Evolutionary conservation across 2,888 invertebrate species (phyloP).

Genomic region (Amblyteles armatorius): DNA sequence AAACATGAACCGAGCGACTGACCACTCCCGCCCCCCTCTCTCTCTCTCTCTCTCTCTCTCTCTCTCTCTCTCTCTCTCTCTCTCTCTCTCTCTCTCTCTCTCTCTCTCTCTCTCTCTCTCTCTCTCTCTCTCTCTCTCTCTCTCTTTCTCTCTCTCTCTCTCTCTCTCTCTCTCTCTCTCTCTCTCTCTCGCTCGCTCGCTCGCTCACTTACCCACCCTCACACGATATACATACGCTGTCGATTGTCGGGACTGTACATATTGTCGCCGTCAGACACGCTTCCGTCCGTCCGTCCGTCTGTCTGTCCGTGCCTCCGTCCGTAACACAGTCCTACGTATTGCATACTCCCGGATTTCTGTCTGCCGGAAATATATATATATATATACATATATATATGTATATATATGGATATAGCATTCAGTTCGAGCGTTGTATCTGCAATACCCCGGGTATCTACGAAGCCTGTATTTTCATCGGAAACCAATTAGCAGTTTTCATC

Average conservation of each 20-base stretch:
- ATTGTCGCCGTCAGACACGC: constrained; percentile 20
- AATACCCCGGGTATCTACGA: constrained; percentile 26
- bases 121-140: constrained; percentile 19
- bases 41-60: constrained; percentile 21
- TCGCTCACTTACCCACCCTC: background rate
- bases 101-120: constrained; percentile 12
- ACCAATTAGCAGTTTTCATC: constrained; percentile 81
- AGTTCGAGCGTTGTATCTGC: background rate
- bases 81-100: constrained; percentile 27
- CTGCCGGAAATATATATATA: background rate
- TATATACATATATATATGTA: constrained; percentile 3
- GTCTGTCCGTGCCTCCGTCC: background rate
- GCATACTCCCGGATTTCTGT: background rate
- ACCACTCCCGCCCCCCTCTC: constrained; percentile 36
- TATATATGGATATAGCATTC: constrained; percentile 16
- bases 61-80: constrained; percentile 19
- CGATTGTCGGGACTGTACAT: constrained; percentile 30
- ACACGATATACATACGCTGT: constrained; percentile 47
- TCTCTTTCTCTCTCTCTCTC: constrained; percentile 12
- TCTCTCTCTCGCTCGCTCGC: background rate
- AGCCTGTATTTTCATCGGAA: constrained; percentile 65
- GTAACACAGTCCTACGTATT: background rate
- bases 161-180: constrained; percentile 33
- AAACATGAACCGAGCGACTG: constrained; percentile 59
- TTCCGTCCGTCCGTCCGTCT: background rate